Base-by-base conservation (phyloP, 2,888 invertebrate genomes). In the Sinhomidia bicolor region DNA sequence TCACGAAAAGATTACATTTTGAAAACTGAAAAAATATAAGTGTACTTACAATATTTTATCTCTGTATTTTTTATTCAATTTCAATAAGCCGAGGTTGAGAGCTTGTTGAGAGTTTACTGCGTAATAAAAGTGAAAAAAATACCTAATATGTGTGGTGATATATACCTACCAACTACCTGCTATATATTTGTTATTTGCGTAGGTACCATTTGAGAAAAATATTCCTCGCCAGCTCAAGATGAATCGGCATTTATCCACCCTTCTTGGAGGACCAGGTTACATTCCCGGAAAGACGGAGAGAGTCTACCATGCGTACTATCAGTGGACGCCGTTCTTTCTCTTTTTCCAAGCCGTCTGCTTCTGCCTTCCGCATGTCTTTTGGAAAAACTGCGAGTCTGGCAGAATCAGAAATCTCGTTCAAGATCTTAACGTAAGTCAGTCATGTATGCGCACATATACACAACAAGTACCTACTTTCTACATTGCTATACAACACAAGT, bases 261-360 rank as follows among this genome's bases (percentile, higher is more conserved):
- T 76, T 5, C 57, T 89, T 23, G 89, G 89, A 32, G 89, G 92
- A 4, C 90, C 91, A 2, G 90, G 89, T 9, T 90, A 91, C 62
- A 86, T 91, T 80, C 82, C 84, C 10, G 91, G 90, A 10, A 60
- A 68, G n/a, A 88, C 90, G 12, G 91, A 90, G 23, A 80, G 51
- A 57, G 81, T 89, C 7, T 74, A 88, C 54, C 92, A 92, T 76
- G 91, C 91, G 26, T 92, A 92, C 81, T 91, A 90, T 44, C 90
- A 91, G 54, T 92, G 91, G 91, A 90, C 91, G 10, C 84, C 89
- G 7, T 90, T 90, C 71, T 91, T 90, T 68, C 92, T 93, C 9
- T 93, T 93, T 86, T 90, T 93, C 26, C 93, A 93, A 89, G 93
- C 93, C 3, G 78, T 93, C 20, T 79, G 93, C 60, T 93, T 93